Percentiles rank a stretch among this genome's conserved stretches.
Evolutionary conservation across 2,888 invertebrate species (phyloP).

Genomic region (Caenorhabditis japonica): DNA sequence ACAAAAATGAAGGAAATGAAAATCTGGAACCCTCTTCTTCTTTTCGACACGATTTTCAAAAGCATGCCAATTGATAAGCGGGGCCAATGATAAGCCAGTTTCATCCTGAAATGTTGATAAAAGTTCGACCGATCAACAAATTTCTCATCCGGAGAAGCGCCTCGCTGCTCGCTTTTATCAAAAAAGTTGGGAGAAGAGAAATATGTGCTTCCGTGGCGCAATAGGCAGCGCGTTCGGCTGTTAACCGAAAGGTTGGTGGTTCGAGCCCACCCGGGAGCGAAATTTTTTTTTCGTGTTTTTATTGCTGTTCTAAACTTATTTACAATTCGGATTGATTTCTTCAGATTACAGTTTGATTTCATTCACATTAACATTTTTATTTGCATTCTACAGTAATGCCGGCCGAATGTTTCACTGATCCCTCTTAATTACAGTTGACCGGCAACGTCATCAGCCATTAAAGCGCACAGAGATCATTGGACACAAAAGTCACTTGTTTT

Average conservation of each 20-base stretch:
- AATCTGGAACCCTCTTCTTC: too few relatives aligned
- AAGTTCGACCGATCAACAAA: conserved; percentile 10
- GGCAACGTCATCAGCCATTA: not conserved
- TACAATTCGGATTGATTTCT: too few relatives aligned
- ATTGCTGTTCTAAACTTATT: too few relatives aligned
- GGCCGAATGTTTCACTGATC: conserved; percentile 9
- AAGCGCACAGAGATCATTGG: not conserved
- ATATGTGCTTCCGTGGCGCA: conserved; percentile 67
- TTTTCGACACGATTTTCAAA: too few relatives aligned
- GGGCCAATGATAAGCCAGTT: not conserved
- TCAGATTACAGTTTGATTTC: too few relatives aligned
- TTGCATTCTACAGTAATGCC: too few relatives aligned
- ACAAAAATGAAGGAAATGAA: too few relatives aligned
- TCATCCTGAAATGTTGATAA: not conserved
- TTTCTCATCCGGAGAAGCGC: too few relatives aligned
- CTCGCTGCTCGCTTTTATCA: not conserved
- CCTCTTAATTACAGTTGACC: conserved; percentile 2
- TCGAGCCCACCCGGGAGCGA: conserved; percentile 76
- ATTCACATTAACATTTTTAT: too few relatives aligned
- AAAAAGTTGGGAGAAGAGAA: too few relatives aligned
- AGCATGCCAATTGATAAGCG: too few relatives aligned
- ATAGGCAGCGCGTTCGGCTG: conserved; percentile 92
- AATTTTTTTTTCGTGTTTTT: too few relatives aligned
- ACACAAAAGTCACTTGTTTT: not conserved
- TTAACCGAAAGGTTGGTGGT: conserved; percentile 80